Evolutionary conservation across 2,797 vertebrate species (phyloP), one percentile per base, ranked within the genome.

Genomic region (Alfaro cultratus): DNA sequence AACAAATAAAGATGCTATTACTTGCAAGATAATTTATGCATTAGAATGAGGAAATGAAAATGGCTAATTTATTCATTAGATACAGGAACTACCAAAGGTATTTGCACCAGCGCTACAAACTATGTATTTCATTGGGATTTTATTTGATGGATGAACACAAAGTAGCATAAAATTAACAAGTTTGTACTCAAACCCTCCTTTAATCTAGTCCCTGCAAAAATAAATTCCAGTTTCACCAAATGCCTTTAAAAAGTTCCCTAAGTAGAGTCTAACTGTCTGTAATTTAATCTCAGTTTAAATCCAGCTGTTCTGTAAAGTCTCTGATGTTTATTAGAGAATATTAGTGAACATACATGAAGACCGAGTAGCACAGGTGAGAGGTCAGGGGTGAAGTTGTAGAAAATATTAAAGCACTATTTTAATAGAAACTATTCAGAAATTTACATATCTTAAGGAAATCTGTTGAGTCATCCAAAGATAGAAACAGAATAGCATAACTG

Each of bases 1-100:
- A 89, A 76, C 47, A 79, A 75, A 85, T 78, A 26, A 53, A 71
- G 62, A 72, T 45, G n/a, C 1, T 67, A 79, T 12, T 60, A 12
- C 77, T 26, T 71, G 67, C n/a, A 8, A 68, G 79, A 80, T 82
- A 23, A 73, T 67, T 68, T 70, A 26, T 43, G 64, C 34, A 43
- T 6, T 7, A 51, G 79, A 21, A 51, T 60, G 31, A 41, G 18
- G 1, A 41, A 68, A 5, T 68, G 4, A 39, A 39, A 64, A 36
- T 36, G 43, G 21, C 5, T 3, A 13, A 43, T 70, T 43, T 43
- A 5, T 41, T 70, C 23, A 70, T 26, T 26, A 41, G 23, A 36
- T 64, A 64, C 2, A 41, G 21, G 18, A 21, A 41, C 21, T 23
- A 15, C 4, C 5, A 23, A 23, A 11, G 5, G 9, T 23, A 67